Percentiles rank a stretch among this genome's conserved stretches.
Evolutionary conservation across 1,140 invertebrate species (phyloP).

Genomic region (Venustaconcha ellipsiformis): DNA sequence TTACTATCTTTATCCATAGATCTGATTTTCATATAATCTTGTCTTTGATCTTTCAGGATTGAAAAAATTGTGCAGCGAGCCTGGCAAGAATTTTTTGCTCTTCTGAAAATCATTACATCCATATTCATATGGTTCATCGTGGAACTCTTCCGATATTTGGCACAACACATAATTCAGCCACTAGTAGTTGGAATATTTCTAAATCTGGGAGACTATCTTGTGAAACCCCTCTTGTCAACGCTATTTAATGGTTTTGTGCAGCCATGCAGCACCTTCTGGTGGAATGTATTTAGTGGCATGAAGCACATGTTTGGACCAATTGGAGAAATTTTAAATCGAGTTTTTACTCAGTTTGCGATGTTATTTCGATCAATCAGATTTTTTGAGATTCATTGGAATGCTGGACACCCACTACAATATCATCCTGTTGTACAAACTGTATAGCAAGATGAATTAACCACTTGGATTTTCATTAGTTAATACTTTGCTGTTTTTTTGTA

Average conservation of each 20-base stretch:
- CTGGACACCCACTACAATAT: neutral
- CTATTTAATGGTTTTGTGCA: slow-evolving; percentile 50
- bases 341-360: slow-evolving; percentile 40
- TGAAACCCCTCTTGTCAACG: slow-evolving; percentile 47
- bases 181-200: slow-evolving; percentile 38
- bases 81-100: slow-evolving; percentile 46
- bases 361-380: slow-evolving; percentile 35
- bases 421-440: too few relatives aligned
- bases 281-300: slow-evolving; percentile 39
- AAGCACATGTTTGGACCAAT: slow-evolving; percentile 43
- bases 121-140: slow-evolving; percentile 40
- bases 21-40: slow-evolving; percentile 1
- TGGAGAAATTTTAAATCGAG: slow-evolving; percentile 34
- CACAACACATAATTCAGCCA: slow-evolving; percentile 41
- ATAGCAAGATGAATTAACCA: too few relatives aligned
- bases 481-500: too few relatives aligned
- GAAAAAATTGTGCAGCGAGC: slow-evolving; percentile 35
- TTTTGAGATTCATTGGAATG: slow-evolving; percentile 24
- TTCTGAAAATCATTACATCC: slow-evolving; percentile 40
- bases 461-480: too few relatives aligned
- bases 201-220: slow-evolving; percentile 41
- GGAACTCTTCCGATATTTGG: slow-evolving; percentile 39
- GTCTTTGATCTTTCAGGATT: slow-evolving; percentile 36
- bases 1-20: too few relatives aligned
- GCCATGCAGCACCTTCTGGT: slow-evolving; percentile 38